phyloP scores from a whole-genome alignment of 30 jellyfish, hydroid and myxozoan genomes.

The Catostylus mosaicus region DNA sequence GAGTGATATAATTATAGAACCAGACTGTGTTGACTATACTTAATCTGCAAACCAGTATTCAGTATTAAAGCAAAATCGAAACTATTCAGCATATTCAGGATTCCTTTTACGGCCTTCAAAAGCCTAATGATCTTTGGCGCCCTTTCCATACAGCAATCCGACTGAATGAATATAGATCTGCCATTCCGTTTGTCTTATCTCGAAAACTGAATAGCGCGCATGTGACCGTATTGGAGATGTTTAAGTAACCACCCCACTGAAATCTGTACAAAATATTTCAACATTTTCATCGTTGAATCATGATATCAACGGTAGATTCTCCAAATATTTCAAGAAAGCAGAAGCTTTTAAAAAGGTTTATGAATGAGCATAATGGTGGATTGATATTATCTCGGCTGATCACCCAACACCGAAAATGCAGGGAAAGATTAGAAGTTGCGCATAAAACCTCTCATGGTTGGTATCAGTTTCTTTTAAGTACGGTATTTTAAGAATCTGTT shows the following conservation, averaged over 20 bases:
- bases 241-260: not conserved
- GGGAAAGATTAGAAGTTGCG: slow-evolving; percentile 21
- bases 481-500: too few species aligned
- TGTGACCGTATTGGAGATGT: slow-evolving; percentile 11
- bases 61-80: not conserved
- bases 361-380: slow-evolving; percentile 29
- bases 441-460: slow-evolving; percentile 46
- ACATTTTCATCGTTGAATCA: not conserved
- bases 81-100: not conserved
- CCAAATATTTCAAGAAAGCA: not conserved
- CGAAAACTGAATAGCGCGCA: not conserved
- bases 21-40: too few species aligned
- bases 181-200: not conserved
- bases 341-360: slow-evolving; percentile 16
- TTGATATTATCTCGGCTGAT: slow-evolving; percentile 20
- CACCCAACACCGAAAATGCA: slow-evolving; percentile 29
- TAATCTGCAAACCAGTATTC: not conserved
- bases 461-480: too few species aligned
- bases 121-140: slow-evolving; percentile 6
- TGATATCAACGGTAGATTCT: not conserved
- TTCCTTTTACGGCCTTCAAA: not conserved
- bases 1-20: too few species aligned
- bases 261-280: not conserved
- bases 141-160: not conserved
- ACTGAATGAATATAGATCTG: not conserved